Evolutionary conservation across 1,140 invertebrate species (phyloP), one percentile per base, ranked within the genome.

Genomic region (Sesamia nonagrioides): DNA sequence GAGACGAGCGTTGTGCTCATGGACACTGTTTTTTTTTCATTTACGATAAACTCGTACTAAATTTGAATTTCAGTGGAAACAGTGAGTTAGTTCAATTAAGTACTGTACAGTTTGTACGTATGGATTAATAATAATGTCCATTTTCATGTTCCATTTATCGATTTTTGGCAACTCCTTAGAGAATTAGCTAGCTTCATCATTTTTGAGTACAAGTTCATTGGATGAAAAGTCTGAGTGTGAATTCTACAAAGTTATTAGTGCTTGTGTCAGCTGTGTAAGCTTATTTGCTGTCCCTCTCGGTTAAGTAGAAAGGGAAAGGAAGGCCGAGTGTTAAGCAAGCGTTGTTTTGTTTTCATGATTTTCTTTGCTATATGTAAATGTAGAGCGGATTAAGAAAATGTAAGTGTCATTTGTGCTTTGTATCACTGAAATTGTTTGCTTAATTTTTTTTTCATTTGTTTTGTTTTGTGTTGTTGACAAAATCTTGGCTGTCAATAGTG

Each of bases 331-430:
- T 82, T 79, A 74, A 83, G 88, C 83, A 83, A 87, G 85, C 81
- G 80, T 90, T 91, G 89, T 91, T 92, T 90, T 90, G 90, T 92
- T 94, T 92, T 88, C 89, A 84, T 88, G 84, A 82, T 91, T 92
- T 92, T 90, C 89, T 90, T 89, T 88, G 86, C 82, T 77, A 50
- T 69, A 69, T 80, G 84, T 82, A 80, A 77, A 87, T 81, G 84
- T 91, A 88, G 87, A 91, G 89, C 88, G 89, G 89, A 90, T 84
- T 88, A 78, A 89, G 84, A 88, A 87, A 89, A 88, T 87, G 92
- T 94, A 92, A 94, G 91, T 89, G 80, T 81, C 69, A 66, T 50
- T 87, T 81, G 13, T 58, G 61, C 75, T 79, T 68, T 75, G 61
- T 61, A 60, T 73, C 56, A 52, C 40, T 78, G 33, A 42, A 15